phyloP scores from a whole-genome alignment of 2,797 vertebrate species.

The Pangasius krempfi region DNA sequence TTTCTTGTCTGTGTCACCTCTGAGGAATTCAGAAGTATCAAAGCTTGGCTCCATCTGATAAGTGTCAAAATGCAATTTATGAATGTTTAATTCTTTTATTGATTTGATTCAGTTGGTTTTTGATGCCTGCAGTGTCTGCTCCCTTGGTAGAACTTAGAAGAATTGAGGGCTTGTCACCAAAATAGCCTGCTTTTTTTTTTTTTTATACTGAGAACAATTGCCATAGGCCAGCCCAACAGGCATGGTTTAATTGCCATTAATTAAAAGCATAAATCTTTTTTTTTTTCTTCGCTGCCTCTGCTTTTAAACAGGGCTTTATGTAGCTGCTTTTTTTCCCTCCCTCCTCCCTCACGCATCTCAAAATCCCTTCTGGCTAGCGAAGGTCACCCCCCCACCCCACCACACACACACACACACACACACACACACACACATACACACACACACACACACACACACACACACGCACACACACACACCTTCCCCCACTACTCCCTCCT shows the following conservation, averaged over 20 bases:
- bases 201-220: slow-evolving; percentile 91
- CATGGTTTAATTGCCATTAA: slow-evolving; percentile 99
- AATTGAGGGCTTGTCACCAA: slow-evolving; percentile 99
- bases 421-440: not conserved
- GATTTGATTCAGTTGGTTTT: slow-evolving; percentile 96
- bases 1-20: slow-evolving; percentile 97
- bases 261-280: slow-evolving; percentile 99
- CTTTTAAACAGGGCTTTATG: slow-evolving; percentile 96
- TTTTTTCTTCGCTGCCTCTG: slow-evolving; percentile 96
- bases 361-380: slow-evolving; percentile 97
- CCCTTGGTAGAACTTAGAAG: slow-evolving; percentile 99
- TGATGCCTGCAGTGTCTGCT: slow-evolving; percentile 99
- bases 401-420: too few species aligned
- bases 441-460: not conserved
- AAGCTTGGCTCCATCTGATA: slow-evolving; percentile 97
- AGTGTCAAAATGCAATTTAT: slow-evolving; percentile 99
- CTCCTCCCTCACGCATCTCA: slow-evolving; percentile 83
- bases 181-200: slow-evolving; percentile 92
- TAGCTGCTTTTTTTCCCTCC: slow-evolving; percentile 73
- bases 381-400: slow-evolving; percentile 72
- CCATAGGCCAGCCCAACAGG: slow-evolving; percentile 99
- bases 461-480: not conserved
- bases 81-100: slow-evolving; percentile 99
- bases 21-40: slow-evolving; percentile 96
- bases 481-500: slow-evolving; percentile 58